phyloP scores from a whole-genome alignment of 2,888 invertebrate genomes.

The Ceraclea dissimilis region DNA sequence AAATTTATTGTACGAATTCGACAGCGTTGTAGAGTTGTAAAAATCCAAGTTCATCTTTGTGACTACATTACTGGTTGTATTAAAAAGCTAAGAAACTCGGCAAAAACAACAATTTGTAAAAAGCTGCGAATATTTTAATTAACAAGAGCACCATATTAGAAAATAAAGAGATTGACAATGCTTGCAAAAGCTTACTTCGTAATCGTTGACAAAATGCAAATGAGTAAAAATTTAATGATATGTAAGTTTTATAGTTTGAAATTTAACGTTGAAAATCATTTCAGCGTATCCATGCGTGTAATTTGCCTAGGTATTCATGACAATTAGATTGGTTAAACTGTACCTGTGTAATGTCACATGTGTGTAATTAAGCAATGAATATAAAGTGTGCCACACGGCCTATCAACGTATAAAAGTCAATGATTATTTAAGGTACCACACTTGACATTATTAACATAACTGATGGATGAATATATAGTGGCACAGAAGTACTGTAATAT shows the following conservation, averaged over 20 bases:
- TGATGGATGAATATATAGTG: no score
- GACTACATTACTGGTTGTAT: neutral
- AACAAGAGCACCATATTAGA: neutral
- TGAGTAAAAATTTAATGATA: neutral
- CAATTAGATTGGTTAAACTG: no score
- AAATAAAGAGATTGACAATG: neutral
- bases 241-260: neutral
- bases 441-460: no score
- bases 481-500: no score
- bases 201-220: neutral
- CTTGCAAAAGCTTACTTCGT: neutral
- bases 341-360: no score
- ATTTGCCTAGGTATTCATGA: neutral
- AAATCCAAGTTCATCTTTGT: neutral
- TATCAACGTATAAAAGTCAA: no score
- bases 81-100: neutral
- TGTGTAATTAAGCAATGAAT: no score
- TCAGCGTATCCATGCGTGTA: neutral
- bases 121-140: neutral
- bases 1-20: neutral
- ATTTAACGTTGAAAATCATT: neutral
- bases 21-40: neutral
- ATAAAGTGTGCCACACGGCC: no score
- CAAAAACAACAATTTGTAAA: neutral
- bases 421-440: no score